Percentiles rank a stretch among this genome's conserved stretches.
Evolutionary conservation across 2,797 vertebrate genomes (phyloP).

Genomic region (Falco naumanni): DNA sequence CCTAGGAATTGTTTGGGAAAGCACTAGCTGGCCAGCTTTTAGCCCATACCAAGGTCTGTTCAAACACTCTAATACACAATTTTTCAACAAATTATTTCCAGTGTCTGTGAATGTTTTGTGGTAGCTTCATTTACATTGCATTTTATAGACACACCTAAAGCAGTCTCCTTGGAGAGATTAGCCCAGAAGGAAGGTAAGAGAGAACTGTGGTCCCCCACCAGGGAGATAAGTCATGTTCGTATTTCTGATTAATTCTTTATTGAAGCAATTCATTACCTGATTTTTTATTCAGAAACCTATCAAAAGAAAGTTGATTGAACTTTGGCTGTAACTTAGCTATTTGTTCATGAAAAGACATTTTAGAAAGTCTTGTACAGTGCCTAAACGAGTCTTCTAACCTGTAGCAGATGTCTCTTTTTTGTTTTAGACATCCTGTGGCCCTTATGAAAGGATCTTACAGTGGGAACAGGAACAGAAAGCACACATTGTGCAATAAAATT

Average conservation of each 20-base stretch:
- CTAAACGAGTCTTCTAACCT: neutral
- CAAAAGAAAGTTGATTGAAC: neutral
- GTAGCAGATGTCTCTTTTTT: neutral
- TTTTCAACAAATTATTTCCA: neutral
- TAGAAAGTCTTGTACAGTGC: neutral
- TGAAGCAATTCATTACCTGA: neutral
- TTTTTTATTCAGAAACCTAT: neutral
- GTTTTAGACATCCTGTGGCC: neutral
- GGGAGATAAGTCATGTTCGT: neutral
- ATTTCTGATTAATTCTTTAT: neutral
- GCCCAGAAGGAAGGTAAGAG: neutral
- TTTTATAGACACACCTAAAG: neutral
- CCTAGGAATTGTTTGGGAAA: neutral
- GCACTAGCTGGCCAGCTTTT: neutral
- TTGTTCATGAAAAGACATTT: neutral
- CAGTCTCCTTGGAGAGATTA: neutral
- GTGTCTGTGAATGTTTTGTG: neutral
- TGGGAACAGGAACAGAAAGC: neutral
- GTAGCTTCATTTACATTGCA: neutral
- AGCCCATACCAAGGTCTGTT: neutral
- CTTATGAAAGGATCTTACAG: neutral
- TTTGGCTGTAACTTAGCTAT: neutral
- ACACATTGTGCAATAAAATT: neutral
- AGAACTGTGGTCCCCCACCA: neutral
- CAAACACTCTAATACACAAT: neutral